Evolutionary conservation across 2,888 invertebrate genomes (phyloP).

Genomic region (Thelaira solivaga): DNA sequence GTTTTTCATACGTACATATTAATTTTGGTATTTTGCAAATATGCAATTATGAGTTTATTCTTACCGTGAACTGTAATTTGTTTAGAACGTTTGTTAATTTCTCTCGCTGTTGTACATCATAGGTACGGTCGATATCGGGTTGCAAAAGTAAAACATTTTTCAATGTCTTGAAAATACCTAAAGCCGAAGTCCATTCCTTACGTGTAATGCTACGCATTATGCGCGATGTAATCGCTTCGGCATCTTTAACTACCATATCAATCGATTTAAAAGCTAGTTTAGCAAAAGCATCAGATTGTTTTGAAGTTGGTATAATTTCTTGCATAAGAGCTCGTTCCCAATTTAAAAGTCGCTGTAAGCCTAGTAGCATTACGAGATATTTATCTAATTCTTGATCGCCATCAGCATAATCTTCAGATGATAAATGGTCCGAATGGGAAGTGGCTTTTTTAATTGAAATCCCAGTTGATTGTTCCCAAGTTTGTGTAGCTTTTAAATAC

Average conservation of each 20-base stretch:
- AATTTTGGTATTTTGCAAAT: neutral
- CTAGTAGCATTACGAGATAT: constrained; percentile 88
- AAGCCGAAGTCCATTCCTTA: constrained; percentile 87
- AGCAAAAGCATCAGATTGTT: constrained; percentile 90
- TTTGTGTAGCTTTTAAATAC: constrained; percentile 89
- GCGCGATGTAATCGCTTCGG: constrained; percentile 87
- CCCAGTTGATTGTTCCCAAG: constrained; percentile 88
- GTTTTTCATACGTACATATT: neutral
- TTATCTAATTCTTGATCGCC: constrained; percentile 90
- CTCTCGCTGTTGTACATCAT: constrained; percentile 82
- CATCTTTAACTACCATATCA: constrained; percentile 89
- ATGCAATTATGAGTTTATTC: constrained; percentile 60
- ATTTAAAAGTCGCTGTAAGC: constrained; percentile 90
- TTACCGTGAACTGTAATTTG: constrained; percentile 85
- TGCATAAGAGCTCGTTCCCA: constrained; percentile 90
- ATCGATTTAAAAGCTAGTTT: constrained; percentile 90
- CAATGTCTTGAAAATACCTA: constrained; percentile 89
- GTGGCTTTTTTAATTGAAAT: constrained; percentile 82
- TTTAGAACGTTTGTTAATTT: constrained; percentile 86
- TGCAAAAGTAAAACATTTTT: constrained; percentile 86
- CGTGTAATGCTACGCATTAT: constrained; percentile 86
- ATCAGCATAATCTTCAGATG: constrained; percentile 76
- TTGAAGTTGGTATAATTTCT: constrained; percentile 88
- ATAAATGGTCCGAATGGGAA: constrained; percentile 74
- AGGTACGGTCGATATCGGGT: constrained; percentile 88